Percentiles rank a stretch among this genome's conserved stretches.
Evolutionary conservation across 2,888 invertebrate species (phyloP).

Genomic region (Leptogaster cylindrica): DNA sequence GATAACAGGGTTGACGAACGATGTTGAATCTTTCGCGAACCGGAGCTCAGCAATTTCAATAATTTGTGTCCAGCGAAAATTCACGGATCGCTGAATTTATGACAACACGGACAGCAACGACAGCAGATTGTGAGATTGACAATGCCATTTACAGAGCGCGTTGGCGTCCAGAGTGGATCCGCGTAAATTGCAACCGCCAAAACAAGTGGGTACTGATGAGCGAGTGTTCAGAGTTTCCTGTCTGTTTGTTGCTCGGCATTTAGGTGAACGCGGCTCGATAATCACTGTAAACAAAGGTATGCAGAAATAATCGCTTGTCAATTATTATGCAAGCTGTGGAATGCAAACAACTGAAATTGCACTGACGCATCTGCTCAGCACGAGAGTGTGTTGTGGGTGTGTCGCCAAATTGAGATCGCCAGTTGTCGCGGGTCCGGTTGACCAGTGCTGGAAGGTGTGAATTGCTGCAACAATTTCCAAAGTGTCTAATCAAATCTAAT

Average conservation of each 20-base stretch:
- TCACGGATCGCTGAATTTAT: constrained; percentile 12
- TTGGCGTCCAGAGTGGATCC: background rate
- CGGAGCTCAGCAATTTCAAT: background rate
- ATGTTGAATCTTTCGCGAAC: background rate
- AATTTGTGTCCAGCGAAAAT: background rate
- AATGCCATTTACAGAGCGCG: background rate
- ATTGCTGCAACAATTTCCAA: background rate
- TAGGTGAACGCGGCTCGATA: too few species aligned
- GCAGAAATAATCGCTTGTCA: too few species aligned
- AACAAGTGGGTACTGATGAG: background rate
- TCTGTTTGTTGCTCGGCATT: background rate
- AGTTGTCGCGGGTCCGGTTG: background rate
- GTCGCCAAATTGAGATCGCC: too few species aligned
- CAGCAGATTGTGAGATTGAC: background rate
- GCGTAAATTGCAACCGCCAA: constrained; percentile 15
- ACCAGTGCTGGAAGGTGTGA: background rate
- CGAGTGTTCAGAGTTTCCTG: constrained; percentile 11
- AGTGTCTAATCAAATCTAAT: background rate
- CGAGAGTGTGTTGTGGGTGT: too few species aligned
- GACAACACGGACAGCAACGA: too few species aligned
- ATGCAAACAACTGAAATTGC: too few species aligned
- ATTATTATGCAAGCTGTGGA: background rate
- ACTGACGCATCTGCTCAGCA: too few species aligned
- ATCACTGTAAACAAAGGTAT: too few species aligned
- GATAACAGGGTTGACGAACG: constrained; percentile 29